These are phyloP conservation scores for Lamprotornis superbus DNA, from an alignment of 2,113 vertebrate species.

Conservation along the genomic window DNA sequence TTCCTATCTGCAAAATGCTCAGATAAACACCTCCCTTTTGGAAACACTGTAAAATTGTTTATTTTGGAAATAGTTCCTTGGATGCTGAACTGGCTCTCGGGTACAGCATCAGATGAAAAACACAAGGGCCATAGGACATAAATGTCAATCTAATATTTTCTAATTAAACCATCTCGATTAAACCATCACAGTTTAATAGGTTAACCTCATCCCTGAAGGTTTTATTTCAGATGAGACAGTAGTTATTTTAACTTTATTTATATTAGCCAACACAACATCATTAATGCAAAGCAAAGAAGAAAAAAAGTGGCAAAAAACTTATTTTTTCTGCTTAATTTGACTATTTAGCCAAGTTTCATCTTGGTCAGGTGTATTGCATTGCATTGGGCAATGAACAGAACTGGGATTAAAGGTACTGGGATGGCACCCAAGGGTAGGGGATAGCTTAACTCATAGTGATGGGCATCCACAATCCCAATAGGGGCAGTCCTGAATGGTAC, in stretches of 20 bases:
- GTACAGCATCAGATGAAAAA: neutral
- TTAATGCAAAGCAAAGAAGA: neutral
- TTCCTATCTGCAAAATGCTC: neutral
- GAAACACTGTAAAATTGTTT: neutral
- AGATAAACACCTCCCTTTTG: neutral
- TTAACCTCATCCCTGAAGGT: neutral
- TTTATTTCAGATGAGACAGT: neutral
- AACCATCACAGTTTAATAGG: neutral
- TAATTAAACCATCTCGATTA: neutral
- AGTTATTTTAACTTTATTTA: neutral
- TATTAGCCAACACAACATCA: neutral
- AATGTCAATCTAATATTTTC: neutral
- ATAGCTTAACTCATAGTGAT: neutral
- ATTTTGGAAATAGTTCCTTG: neutral
- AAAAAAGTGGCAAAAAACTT: neutral
- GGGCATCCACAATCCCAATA: rapidly evolving
- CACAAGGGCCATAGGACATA: neutral
- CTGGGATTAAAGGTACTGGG: neutral
- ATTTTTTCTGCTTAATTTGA: neutral
- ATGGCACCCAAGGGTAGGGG: neutral
- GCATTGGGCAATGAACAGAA: neutral
- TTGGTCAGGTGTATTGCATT: neutral
- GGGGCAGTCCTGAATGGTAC: rapidly evolving
- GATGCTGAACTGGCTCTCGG: neutral
- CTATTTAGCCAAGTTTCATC: neutral